These are phyloP conservation scores for Caerostris darwini DNA, from an alignment of 1,140 invertebrate genomes.

Conservation along the genomic window DNA sequence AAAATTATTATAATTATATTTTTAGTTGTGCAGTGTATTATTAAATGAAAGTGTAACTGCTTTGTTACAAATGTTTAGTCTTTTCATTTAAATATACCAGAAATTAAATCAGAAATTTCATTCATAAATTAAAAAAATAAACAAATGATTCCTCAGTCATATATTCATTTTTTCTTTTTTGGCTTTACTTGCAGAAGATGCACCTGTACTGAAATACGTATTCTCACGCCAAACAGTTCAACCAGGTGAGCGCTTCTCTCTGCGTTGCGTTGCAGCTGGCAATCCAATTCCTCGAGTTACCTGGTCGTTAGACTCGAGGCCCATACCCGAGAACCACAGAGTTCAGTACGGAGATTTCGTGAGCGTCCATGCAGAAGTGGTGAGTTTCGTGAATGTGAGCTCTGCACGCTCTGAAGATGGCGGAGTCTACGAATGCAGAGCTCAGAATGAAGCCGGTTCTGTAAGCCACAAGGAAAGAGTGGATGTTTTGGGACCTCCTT, in stretches of 20 bases:
- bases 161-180: not conserved
- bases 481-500: slow-evolving; percentile 94
- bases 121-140: too few relatives aligned
- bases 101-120: too few relatives aligned
- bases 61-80: too few relatives aligned
- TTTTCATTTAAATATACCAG: too few relatives aligned
- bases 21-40: too few relatives aligned
- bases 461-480: slow-evolving; percentile 92
- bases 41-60: too few relatives aligned
- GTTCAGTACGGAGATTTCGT: slow-evolving; percentile 78
- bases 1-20: too few relatives aligned
- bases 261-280: slow-evolving; percentile 71
- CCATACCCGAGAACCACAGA: slow-evolving; percentile 78
- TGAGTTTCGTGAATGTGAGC: slow-evolving; percentile 94
- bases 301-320: slow-evolving; percentile 91
- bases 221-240: slow-evolving; percentile 86
- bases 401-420: slow-evolving; percentile 86
- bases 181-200: slow-evolving; percentile 80
- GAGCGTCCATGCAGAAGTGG: slow-evolving; percentile 85
- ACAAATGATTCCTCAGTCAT: too few relatives aligned
- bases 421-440: slow-evolving; percentile 82
- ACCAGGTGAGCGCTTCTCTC: slow-evolving; percentile 60
- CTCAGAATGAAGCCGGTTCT: slow-evolving; percentile 87
- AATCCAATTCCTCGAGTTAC: slow-evolving; percentile 92
- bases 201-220: slow-evolving; percentile 90